Evolutionary conservation across 1,140 invertebrate genomes (phyloP).

Genomic region (Drosophila tani): DNA sequence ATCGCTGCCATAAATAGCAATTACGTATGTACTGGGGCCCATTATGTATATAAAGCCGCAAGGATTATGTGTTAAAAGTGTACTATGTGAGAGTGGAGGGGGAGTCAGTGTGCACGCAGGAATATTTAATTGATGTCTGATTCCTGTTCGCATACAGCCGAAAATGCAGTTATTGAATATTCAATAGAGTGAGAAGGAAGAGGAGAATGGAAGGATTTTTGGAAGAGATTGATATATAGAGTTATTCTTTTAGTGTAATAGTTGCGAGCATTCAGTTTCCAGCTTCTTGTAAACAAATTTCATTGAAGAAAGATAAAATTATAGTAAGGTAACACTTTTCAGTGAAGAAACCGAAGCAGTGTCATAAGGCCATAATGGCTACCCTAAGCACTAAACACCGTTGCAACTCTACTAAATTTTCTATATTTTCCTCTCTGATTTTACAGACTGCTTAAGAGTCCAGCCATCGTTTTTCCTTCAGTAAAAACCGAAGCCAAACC

Average conservation of each 20-base stretch:
- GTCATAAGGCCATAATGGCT: too few species aligned
- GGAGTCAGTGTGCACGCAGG: conserved; percentile 27
- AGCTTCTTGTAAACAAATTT: too few species aligned
- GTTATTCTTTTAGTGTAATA: background rate
- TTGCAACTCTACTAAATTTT: background rate
- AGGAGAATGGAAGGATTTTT: background rate
- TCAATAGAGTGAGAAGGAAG: background rate
- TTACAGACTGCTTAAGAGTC: conserved; percentile 20
- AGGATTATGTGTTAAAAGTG: conserved; percentile 47
- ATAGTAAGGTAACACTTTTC: too few species aligned
- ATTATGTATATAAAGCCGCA: conserved; percentile 19
- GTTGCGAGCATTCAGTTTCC: too few species aligned
- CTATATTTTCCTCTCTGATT: background rate
- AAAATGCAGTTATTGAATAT: conserved; percentile 65
- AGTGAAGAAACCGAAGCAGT: too few species aligned
- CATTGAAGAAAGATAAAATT: too few species aligned
- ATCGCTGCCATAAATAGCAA: conserved; percentile 40
- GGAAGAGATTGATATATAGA: background rate
- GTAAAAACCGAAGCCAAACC: conserved; percentile 10
- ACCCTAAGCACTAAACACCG: too few species aligned
- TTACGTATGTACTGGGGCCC: conserved; percentile 17
- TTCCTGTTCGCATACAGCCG: conserved; percentile 12
- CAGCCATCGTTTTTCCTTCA: background rate
- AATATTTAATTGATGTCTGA: conserved; percentile 61
- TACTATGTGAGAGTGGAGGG: conserved; percentile 10